Conservation (phyloP, 2,888 invertebrate genomes). For the Heliconius hortense region DNA sequence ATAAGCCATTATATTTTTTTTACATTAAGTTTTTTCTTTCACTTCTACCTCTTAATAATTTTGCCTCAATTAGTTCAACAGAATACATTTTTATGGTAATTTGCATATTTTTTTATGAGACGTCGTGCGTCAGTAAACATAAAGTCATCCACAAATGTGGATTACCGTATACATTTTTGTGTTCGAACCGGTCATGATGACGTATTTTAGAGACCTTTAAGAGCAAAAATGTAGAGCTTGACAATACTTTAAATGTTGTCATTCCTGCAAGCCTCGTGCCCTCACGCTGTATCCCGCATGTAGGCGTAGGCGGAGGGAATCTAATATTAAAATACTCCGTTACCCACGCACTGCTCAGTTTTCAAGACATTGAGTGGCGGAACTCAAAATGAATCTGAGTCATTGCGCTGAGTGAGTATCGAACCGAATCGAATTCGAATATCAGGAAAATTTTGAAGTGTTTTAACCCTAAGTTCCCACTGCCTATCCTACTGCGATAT, state of each 20-base stretch:
- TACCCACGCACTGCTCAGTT: too few relatives aligned
- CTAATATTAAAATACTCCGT: too few relatives aligned
- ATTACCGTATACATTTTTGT: constrained; percentile 1
- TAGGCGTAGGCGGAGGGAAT: background rate
- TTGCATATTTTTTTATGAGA: background rate
- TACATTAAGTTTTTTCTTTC: too few relatives aligned
- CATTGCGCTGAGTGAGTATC: too few relatives aligned
- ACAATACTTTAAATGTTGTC: background rate
- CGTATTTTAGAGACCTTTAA: background rate
- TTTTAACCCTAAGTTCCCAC: too few relatives aligned
- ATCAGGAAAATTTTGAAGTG: too few relatives aligned
- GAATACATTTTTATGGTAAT: background rate
- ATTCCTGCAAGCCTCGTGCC: background rate
- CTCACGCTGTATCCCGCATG: too few relatives aligned
- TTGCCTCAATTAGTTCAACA: constrained; percentile 3
- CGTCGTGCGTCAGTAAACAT: constrained; percentile 3
- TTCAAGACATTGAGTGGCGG: too few relatives aligned
- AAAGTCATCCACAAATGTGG: background rate
- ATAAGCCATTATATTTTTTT: too few relatives aligned
- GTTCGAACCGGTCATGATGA: constrained; percentile 1
- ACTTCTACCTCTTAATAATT: background rate
- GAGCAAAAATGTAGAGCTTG: background rate
- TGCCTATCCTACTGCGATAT: too few relatives aligned
- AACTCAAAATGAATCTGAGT: too few relatives aligned
- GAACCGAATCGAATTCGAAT: too few relatives aligned